Base-by-base conservation (phyloP, 2,113 vertebrate species). In the Electrona antarctica region DNA sequence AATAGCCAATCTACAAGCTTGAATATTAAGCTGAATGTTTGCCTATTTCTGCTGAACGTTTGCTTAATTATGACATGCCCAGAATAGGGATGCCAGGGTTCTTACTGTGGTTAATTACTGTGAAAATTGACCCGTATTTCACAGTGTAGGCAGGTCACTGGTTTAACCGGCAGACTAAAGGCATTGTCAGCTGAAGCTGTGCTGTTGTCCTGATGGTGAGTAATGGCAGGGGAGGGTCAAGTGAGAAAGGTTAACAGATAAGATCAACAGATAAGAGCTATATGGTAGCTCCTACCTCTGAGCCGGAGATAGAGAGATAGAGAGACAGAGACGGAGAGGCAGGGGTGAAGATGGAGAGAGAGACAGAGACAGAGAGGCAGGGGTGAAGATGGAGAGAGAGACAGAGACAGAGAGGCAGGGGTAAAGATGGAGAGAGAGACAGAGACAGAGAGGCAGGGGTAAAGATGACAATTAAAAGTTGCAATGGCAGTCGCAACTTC, bases 201-300 rank as follows among this genome's bases (percentile, higher is more conserved):
- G 55, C n/a, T 29, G 56, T 11, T 51, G 56, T 58, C 33, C 33
- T 63, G 29, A 52, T 56, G 3, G n/a, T 48, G 6, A 21, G 62
- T 59, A 56, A 14, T 41, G 11, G 54, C 51, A 48, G 59, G 56
- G 47, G 12, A 9, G 60, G 11, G 12, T 10, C 46, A n/a, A 6
- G 21, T 11, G 8, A 21, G 46, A 50, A 10, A 28, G n/a, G 47
- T n/a, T 52, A 58, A 54, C 33, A 21, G 11, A 21, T 41, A 60
- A 69, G 57, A 21, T 7, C 49, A 45, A 8, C 51, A 61, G 69
- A 72, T 67, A 56, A 54, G 6, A 67, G 29, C 71, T 48, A 51
- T 45, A n/a, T 55, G 65, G 11, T 8, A n/a, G 7, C 54, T 13
- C 3, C 11, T 55, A 54, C 51, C n/a, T 56, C 54, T 7, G 11